Percentiles rank a stretch among this genome's conserved stretches.
These are phyloP conservation scores for Cabera pusaria DNA, from an alignment of 2,888 invertebrate species.

Conservation along the genomic window DNA sequence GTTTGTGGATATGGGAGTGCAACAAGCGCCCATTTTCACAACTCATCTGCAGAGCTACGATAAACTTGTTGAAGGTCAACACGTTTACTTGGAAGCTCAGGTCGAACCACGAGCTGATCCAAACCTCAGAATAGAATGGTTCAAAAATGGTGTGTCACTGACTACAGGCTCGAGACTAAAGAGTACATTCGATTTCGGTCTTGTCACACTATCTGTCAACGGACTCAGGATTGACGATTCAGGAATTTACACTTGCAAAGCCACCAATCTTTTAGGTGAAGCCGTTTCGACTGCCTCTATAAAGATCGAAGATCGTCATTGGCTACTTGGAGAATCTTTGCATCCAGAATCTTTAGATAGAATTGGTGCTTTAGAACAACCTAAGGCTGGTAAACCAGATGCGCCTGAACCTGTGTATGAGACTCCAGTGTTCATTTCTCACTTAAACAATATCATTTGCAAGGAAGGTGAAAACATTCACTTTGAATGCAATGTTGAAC, in stretches of 20 bases:
- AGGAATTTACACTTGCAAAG: conserved; percentile 97
- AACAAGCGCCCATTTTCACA: conserved; percentile 97
- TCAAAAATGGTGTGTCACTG: conserved; percentile 93
- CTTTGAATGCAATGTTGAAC: conserved; percentile 96
- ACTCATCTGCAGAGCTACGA: conserved; percentile 94
- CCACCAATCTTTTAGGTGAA: conserved; percentile 96
- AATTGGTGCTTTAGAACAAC: conserved; percentile 93
- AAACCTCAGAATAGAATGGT: conserved; percentile 94
- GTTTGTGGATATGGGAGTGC: conserved; percentile 92
- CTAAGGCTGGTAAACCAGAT: conserved; percentile 86
- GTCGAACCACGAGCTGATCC: conserved; percentile 96
- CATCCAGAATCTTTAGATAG: conserved; percentile 95
- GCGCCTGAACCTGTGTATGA: conserved; percentile 91
- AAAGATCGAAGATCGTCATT: conserved; percentile 94
- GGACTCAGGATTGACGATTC: conserved; percentile 95
- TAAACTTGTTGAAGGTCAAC: conserved; percentile 93
- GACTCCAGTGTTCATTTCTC: conserved; percentile 94
- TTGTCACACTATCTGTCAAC: conserved; percentile 95
- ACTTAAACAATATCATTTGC: conserved; percentile 94
- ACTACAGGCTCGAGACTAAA: conserved; percentile 95
- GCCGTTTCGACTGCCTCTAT: conserved; percentile 96
- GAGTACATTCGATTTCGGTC: conserved; percentile 98
- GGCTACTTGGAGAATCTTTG: conserved; percentile 93
- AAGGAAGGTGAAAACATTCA: conserved; percentile 94
- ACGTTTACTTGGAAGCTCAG: conserved; percentile 93